Conservation (phyloP, 1,140 invertebrate genomes). For the Ceratina japonica region DNA sequence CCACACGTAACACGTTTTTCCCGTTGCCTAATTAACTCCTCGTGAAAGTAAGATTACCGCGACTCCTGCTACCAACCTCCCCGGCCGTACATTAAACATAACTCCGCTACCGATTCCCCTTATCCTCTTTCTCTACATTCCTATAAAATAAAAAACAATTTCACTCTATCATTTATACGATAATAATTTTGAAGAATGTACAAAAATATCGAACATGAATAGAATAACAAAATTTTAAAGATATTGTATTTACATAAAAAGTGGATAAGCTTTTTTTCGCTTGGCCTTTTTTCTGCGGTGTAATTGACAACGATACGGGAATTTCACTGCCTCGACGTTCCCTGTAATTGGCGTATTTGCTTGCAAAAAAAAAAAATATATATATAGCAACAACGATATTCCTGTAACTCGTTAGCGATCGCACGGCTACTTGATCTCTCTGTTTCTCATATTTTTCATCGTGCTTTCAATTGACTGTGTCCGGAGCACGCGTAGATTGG, state of each 20-base stretch:
- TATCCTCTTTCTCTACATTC: too few species aligned
- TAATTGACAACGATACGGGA: constrained; percentile 1
- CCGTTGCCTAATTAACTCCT: constrained; percentile 65
- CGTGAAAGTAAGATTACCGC: constrained; percentile 69
- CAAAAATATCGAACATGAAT: too few species aligned
- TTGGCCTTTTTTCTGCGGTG: not conserved
- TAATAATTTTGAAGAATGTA: too few species aligned
- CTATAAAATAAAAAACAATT: too few species aligned
- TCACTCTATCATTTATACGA: too few species aligned
- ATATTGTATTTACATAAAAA: not conserved
- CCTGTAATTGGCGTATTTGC: not conserved
- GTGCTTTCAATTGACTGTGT: not conserved
- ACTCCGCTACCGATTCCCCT: constrained; percentile 62
- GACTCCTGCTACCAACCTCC: constrained; percentile 9
- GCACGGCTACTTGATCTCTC: not conserved
- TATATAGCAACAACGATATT: not conserved
- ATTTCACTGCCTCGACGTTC: not conserved
- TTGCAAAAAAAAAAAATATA: not conserved
- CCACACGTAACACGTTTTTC: constrained; percentile 63
- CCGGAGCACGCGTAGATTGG: not conserved
- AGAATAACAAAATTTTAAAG: too few species aligned
- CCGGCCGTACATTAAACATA: constrained; percentile 44
- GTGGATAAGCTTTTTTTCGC: not conserved
- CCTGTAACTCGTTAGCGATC: not conserved
- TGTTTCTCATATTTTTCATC: not conserved